Base-by-base conservation (phyloP, 2,113 vertebrate genomes). In the Edolisoma coerulescens region DNA sequence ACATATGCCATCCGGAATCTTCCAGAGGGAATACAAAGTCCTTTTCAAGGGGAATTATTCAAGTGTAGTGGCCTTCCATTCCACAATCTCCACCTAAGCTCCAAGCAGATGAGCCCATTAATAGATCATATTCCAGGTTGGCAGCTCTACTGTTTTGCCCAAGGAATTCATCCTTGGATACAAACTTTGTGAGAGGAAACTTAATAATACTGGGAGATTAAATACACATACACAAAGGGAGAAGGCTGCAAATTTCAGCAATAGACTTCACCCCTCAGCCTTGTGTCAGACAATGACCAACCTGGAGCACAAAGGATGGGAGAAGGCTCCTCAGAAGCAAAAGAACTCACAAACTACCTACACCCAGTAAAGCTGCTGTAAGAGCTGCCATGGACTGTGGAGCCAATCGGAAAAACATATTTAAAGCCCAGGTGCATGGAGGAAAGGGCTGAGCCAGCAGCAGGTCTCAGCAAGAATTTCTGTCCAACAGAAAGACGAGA, bases 381-480 rank as follows among this genome's bases (percentile, higher is more conserved):
- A 65, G 9, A 49, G 26, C 30, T 70, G 39, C 33, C 47, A 39
- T 1, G 3, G 54, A 49, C 9, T 22, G 8, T 22, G 57, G 5
- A 81, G n/a, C 1, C 1, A 68, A 59, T 0, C 3, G 4, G 41
- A 71, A 79, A 83, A 82, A 60, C 2, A 7, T 1, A 65, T 57
- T 53, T 54, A 75, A 70, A 68, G 12, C 22, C 23, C 67, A 73
- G n/a, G 26, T 22, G 22, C 69, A 68, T 41, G 33, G n/a, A 75
- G 9, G 42, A 56, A 75, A 44, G 15, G 56, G 37, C 53, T 87
- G 80, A 75, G 75, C 20, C 80, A 95, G 65, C 39, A 92, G 77
- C 23, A 68, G n/a, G 41, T 79, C 75, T 79, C 37, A 27, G 32
- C 57, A 84, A 16, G 28, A 45, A 41, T 28, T 95, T 88, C 24